Base-by-base conservation (phyloP, 2,888 invertebrate genomes). In the Dynastes tityus region DNA sequence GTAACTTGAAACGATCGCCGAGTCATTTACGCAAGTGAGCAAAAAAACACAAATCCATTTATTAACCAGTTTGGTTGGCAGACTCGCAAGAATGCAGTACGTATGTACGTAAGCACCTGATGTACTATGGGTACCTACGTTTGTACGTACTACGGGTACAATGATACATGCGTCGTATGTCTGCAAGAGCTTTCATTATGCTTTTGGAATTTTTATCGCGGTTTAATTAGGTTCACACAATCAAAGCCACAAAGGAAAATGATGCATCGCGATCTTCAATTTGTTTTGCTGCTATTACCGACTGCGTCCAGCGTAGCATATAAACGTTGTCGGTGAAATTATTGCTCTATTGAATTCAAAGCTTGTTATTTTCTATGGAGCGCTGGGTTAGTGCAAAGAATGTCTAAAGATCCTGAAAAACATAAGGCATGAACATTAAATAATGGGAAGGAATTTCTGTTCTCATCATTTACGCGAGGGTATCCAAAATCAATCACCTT, bases 1-100 rank as follows among this genome's bases (percentile, higher is more conserved):
- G 76, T 67, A 67, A 68, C 68, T 68, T 67, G 68, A 67, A 76
- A 67, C 67, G 67, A 68, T 61, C 55, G 55, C 67, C 55, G 40
- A 76, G 77, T 71, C 77, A 71, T 77, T 77, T 77, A 63, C 77
- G 70, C 78, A 64, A 78, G 73, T 53, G 78, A 64, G 45, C 49
- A 78, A 78, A 78, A 78, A 71, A 22, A 61, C 65, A 45, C 64
- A 40, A 73, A 78, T 78, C 63, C 71, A 78, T 78, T 78, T 78
- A 78, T 78, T 78, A 78, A 78, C 78, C 78, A 71, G 78, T 78
- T 78, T 64, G 77, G 29, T 63, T 61, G 45, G 27, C 78, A 78
- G 78, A 64, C 73, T 32, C 37, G 78, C 51, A 78, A 65, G 78
- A 78, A 78, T 78, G 78, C 51, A 70, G 70, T 58, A 29, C 32